Base-by-base conservation (phyloP, 1,140 invertebrate species). In the Calephelis nemesis region DNA sequence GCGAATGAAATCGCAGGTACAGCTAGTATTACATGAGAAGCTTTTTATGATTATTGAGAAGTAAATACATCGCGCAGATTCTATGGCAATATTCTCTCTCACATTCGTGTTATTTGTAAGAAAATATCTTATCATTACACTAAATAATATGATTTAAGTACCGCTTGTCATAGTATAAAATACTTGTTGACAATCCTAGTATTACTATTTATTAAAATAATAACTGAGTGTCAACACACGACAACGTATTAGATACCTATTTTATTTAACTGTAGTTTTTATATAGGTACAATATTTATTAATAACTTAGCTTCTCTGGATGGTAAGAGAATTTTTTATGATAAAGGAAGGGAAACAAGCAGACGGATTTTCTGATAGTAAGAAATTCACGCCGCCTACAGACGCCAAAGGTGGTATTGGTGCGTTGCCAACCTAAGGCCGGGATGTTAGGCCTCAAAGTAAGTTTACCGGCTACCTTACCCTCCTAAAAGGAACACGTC, bases 161-260 rank as follows among this genome's bases (percentile, higher is more conserved):
- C 50, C 2, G 50, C 15, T 19, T 54, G 50, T 54, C 50, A 54
- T 8, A 10, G 15, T 54, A 19, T 54, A 54, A 54, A 54, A 54
- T 54, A 54, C 15, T 15, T 30, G 50, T 54, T 54, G 50, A 54
- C 50, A 54, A 52, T 52, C 49, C n/a, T 8, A 15, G 13, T 52
- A 52, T 52, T 54, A 54, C 50, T 54, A 13, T 54, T 54, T 54
- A 54, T 54, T 54, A 54, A 54, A 54, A 54, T 54, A 54, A 54
- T 54, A 54, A 54, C 50, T 19, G 19, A 54, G 13, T 19, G 19
- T 54, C 15, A 5, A 9, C 50, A 54, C 10, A 52, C 49, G n/a
- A 52, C 49, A 52, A 13, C 7, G 49, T 52, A 15, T 13, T 52
- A 49, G 15, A 54, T 54, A 54, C 50, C 9, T 54, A 10, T 54